Conservation (phyloP, 2,113 vertebrate species). For the Hucho hucho region DNA sequence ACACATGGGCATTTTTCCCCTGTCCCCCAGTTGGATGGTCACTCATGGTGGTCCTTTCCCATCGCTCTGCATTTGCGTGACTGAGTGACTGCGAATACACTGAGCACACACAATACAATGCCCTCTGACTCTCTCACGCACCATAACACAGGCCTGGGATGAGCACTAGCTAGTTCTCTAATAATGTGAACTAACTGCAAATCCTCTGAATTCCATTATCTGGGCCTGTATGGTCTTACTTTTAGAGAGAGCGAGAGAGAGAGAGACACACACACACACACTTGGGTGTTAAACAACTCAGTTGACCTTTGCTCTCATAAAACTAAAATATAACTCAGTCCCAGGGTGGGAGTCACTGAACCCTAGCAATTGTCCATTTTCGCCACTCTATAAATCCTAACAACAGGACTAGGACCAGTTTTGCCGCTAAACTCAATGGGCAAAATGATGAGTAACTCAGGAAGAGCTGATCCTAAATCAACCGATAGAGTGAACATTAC, state of each 20-base stretch:
- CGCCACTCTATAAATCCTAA: slow-evolving; percentile 19
- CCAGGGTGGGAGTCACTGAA: background rate
- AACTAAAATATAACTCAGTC: slow-evolving; percentile 13
- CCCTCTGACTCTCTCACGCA: slow-evolving; percentile 6
- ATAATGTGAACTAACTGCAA: slow-evolving; percentile 2
- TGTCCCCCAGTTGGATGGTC: slow-evolving; percentile 17
- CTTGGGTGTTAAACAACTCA: slow-evolving; percentile 10
- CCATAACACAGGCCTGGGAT: background rate
- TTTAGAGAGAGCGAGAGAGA: background rate
- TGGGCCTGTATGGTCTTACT: background rate
- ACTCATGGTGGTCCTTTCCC: slow-evolving; percentile 41
- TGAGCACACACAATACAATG: slow-evolving; percentile 14
- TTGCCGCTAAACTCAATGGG: slow-evolving; percentile 28
- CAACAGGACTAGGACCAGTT: slow-evolving; percentile 45
- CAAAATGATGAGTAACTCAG: background rate
- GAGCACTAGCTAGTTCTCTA: background rate
- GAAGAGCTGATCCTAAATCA: slow-evolving; percentile 2
- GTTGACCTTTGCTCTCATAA: background rate
- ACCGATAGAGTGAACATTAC: slow-evolving; percentile 23
- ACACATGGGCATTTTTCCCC: slow-evolving; percentile 13
- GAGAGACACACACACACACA: background rate
- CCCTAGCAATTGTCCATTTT: background rate
- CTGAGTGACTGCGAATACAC: slow-evolving; percentile 19
- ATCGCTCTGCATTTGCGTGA: slow-evolving; percentile 14
- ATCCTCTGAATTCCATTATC: background rate